These are phyloP conservation scores for Stichodactyla mertensii DNA, from an alignment of 64 coral and sea anemone species.

Conservation along the genomic window DNA sequence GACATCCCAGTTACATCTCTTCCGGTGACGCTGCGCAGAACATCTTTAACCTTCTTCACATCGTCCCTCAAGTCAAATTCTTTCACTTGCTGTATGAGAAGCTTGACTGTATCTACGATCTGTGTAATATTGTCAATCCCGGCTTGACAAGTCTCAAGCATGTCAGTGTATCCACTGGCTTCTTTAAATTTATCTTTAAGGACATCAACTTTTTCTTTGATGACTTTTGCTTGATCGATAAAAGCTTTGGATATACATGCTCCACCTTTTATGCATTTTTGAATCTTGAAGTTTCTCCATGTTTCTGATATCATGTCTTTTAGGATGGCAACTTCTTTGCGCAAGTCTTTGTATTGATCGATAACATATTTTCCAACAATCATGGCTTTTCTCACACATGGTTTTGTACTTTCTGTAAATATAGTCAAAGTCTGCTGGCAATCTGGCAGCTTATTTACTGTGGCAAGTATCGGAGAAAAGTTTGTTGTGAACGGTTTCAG, in stretches of 20 bases:
- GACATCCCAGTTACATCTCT: not conserved
- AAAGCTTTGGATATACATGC: conserved; percentile 79
- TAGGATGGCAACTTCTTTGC: conserved; percentile 44
- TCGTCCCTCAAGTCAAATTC: conserved; percentile 78
- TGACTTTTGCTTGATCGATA: conserved; percentile 68
- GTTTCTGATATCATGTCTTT: conserved; percentile 55
- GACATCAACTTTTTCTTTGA: conserved; percentile 40
- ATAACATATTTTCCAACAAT: conserved; percentile 37
- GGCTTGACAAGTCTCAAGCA: conserved; percentile 45
- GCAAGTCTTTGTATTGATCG: conserved; percentile 46
- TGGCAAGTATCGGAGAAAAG: conserved; percentile 66
- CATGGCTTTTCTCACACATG: conserved; percentile 63
- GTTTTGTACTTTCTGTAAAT: conserved; percentile 46
- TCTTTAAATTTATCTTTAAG: conserved; percentile 49
- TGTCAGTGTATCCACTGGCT: conserved; percentile 62
- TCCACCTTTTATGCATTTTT: conserved; percentile 81
- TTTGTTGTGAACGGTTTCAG: conserved; percentile 76
- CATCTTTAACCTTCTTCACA: conserved; percentile 52
- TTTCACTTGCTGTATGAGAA: conserved; percentile 67
- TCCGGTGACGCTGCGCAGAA: conserved; percentile 49
- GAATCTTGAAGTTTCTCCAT: conserved; percentile 65
- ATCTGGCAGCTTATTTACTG: conserved; percentile 49
- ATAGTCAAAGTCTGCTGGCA: conserved; percentile 50
- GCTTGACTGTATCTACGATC: conserved; percentile 54
- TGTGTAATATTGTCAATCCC: conserved; percentile 41